A percentile compares a stretch with the other conserved stretches of the same genome.
Conservation (phyloP, 2,113 vertebrate species). For the Brachyhypopomus gauderio region DNA sequence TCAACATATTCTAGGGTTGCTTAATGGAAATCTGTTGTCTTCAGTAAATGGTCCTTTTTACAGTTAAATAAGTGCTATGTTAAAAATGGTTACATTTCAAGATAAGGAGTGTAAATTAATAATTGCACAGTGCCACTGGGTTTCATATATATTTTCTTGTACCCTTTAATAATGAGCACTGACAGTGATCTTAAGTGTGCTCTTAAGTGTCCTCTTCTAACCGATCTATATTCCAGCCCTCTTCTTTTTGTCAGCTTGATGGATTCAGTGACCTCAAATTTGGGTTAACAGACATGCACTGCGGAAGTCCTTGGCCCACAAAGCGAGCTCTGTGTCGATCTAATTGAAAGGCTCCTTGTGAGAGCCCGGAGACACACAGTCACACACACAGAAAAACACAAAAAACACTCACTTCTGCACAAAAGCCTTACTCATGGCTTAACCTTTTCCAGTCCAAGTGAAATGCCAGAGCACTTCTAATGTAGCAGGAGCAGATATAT, state of each 20-base stretch:
- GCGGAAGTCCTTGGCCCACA: conserved; percentile 51
- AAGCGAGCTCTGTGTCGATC: conserved; percentile 53
- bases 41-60: neutral
- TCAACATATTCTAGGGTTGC: neutral
- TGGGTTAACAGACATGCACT: conserved; percentile 43
- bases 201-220: neutral
- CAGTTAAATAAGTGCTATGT: neutral
- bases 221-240: conserved; percentile 13
- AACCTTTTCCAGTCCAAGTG: conserved; percentile 36
- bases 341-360: conserved; percentile 56
- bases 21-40: neutral
- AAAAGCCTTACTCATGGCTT: conserved; percentile 49
- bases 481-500: neutral
- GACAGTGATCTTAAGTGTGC: neutral
- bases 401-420: conserved; percentile 36
- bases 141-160: neutral
- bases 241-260: conserved; percentile 12
- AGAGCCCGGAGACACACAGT: conserved; percentile 41
- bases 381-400: conserved; percentile 22
- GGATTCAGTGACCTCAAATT: conserved; percentile 40
- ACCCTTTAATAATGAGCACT: neutral
- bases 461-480: conserved; percentile 27
- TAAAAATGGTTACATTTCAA: neutral
- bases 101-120: neutral
- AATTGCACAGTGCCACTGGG: no score